phyloP scores from a whole-genome alignment of 2,797 vertebrate genomes.

The Xenentodon cancila region DNA sequence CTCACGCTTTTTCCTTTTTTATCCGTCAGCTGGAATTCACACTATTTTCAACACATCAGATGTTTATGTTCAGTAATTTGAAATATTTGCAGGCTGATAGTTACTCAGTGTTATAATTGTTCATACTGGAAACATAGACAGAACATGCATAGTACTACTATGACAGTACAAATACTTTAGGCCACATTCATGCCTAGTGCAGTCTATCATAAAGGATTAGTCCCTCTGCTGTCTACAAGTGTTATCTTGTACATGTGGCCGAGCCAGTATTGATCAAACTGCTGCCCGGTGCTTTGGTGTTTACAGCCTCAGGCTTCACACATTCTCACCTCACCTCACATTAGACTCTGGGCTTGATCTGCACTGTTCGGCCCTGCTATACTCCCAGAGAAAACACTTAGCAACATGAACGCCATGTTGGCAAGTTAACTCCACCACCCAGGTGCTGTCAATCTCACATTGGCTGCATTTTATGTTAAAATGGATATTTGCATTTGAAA shows the following conservation, averaged over 20 bases:
- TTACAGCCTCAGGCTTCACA: conserved; percentile 59
- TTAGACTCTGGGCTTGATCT: conserved; percentile 52
- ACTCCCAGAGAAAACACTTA: conserved; percentile 48
- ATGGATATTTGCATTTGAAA: conserved; percentile 8
- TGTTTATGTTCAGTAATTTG: no score
- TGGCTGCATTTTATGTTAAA: conserved; percentile 10
- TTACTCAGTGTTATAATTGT: background rate
- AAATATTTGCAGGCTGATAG: background rate
- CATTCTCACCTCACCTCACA: conserved; percentile 56
- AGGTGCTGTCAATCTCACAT: conserved; percentile 41
- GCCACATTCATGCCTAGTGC: background rate
- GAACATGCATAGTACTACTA: background rate
- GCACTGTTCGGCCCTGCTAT: conserved; percentile 36
- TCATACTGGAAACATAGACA: background rate
- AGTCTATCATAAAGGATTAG: conserved; percentile 12
- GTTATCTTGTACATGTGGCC: conserved; percentile 30
- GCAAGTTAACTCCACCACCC: conserved; percentile 32
- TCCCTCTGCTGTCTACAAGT: conserved; percentile 17
- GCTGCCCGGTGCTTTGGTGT: conserved; percentile 60
- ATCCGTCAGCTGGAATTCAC: no score
- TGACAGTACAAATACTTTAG: background rate
- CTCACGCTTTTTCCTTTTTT: no score
- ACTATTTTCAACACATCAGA: no score
- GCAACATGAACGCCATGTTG: conserved; percentile 43
- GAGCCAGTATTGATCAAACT: conserved; percentile 60